Conservation (phyloP, 2,888 invertebrate genomes). For the Odontomyia ornata region DNA sequence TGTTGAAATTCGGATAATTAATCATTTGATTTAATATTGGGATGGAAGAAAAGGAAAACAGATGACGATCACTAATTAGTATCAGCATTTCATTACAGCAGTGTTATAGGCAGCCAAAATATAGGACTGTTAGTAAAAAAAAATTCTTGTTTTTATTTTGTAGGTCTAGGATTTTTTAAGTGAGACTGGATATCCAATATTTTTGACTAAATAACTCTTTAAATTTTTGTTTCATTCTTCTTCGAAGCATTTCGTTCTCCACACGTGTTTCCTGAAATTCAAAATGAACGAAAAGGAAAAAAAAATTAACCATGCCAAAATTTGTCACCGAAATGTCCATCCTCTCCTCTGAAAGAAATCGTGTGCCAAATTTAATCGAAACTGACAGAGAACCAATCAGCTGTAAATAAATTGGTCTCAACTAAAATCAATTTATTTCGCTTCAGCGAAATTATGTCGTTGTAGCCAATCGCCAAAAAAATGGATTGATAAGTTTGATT, state of each 20-base stretch:
- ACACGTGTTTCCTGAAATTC: not conserved
- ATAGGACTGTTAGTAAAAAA: too few relatives aligned
- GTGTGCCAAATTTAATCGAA: conserved; percentile 5
- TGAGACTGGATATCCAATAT: too few relatives aligned
- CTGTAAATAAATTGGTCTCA: conserved; percentile 41
- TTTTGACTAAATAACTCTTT: too few relatives aligned
- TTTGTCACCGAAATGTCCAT: not conserved
- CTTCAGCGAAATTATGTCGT: not conserved
- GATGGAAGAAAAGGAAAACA: not conserved
- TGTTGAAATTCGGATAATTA: not conserved
- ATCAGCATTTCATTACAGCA: too few relatives aligned
- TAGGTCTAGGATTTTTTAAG: too few relatives aligned
- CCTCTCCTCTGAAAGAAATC: not conserved
- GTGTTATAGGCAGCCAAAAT: too few relatives aligned
- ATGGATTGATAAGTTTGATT: not conserved
- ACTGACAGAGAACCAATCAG: conserved; percentile 36
- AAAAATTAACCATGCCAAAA: not conserved
- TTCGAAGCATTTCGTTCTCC: not conserved
- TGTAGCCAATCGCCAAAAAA: not conserved
- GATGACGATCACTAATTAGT: not conserved
- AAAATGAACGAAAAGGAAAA: not conserved
- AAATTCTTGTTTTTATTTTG: too few relatives aligned
- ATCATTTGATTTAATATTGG: not conserved
- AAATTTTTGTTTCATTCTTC: too few relatives aligned
- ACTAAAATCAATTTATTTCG: conserved; percentile 36